Percentiles rank a stretch among this genome's conserved stretches.
Conservation (phyloP, 2,888 invertebrate genomes). For the Agonopterix subpropinquella region DNA sequence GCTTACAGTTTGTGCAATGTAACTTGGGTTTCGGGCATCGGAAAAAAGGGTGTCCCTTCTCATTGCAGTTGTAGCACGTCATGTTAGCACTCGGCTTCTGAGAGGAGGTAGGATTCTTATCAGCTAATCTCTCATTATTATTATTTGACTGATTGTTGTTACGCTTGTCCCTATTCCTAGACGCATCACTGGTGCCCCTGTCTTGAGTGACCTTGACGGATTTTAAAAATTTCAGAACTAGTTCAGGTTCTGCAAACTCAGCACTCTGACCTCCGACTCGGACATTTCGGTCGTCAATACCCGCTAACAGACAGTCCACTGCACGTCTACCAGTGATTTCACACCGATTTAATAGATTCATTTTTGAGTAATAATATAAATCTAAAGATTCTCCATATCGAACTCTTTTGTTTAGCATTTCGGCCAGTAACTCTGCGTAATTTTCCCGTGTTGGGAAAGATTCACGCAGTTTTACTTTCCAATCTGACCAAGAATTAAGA, state of each 20-base stretch:
- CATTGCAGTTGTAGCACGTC: neutral
- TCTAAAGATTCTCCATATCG: slow-evolving; percentile 11
- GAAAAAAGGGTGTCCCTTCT: neutral
- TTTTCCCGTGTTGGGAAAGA: slow-evolving; percentile 15
- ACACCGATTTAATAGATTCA: slow-evolving; percentile 14
- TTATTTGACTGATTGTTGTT: neutral
- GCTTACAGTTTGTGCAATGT: neutral
- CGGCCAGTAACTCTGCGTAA: slow-evolving; percentile 14
- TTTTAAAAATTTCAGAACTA: slow-evolving; percentile 12
- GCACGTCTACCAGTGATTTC: slow-evolving; percentile 12
- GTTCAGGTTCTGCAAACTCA: slow-evolving; percentile 12
- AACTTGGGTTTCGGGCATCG: neutral
- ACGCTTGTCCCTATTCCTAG: neutral
- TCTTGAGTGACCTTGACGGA: slow-evolving; percentile 6
- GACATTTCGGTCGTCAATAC: slow-evolving; percentile 14
- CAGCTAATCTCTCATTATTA: neutral
- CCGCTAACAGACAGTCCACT: slow-evolving; percentile 15
- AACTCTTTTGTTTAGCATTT: slow-evolving; percentile 10
- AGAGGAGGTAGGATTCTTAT: neutral
- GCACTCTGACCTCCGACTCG: slow-evolving; percentile 15
- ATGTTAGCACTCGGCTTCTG: neutral
- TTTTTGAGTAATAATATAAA: slow-evolving; percentile 10
- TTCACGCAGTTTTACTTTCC: slow-evolving; percentile 14
- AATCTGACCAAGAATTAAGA: slow-evolving; percentile 16
- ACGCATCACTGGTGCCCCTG: neutral